phyloP scores from a whole-genome alignment of 2,113 vertebrate species.

The Labeo rohita region DNA sequence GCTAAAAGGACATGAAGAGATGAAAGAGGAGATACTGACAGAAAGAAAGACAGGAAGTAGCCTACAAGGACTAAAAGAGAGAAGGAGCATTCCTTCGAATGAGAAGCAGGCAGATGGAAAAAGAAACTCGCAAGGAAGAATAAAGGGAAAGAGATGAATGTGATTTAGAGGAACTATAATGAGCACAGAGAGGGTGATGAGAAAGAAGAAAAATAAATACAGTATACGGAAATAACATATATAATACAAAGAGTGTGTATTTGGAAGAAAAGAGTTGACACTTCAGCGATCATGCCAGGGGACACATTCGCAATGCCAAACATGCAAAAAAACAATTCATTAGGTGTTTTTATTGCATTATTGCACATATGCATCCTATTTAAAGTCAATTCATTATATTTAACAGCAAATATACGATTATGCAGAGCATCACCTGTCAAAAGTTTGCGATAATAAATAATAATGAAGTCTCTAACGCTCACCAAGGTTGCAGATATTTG shows the following conservation, averaged over 20 bases:
- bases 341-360: too few species aligned
- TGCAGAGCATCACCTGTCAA: too few species aligned
- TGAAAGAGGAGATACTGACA: neutral
- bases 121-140: neutral
- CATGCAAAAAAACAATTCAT: neutral
- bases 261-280: neutral
- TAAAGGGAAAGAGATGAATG: neutral
- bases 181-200: neutral
- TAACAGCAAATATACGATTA: too few species aligned
- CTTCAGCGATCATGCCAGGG: neutral
- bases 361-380: too few species aligned
- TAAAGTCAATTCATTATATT: too few species aligned
- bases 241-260: neutral
- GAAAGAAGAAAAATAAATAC: neutral
- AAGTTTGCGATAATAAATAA: too few species aligned
- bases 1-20: neutral
- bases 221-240: neutral
- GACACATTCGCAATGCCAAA: neutral
- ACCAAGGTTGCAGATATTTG: too few species aligned
- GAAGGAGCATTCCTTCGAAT: neutral
- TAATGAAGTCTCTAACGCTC: too few species aligned
- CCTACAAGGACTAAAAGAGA: neutral
- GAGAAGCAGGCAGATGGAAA: neutral
- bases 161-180: neutral
- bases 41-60: neutral